Evolutionary conservation across 2,113 vertebrate genomes (phyloP).

Genomic region (rabbit (Oryctolagus cuniculus)): mOryCun1.1 NC_091439.1:47029501-47030000

Average conservation of each 20-base stretch:
- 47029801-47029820: neutral
- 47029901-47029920: too few relatives aligned
- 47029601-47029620: neutral
- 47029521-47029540: neutral
- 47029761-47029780: neutral
- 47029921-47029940: too few relatives aligned
- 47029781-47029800: neutral
- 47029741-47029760: conserved; percentile 15
- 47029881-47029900: too few relatives aligned
- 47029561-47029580: neutral
- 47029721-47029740: neutral
- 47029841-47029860: too few relatives aligned
- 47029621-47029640: neutral
- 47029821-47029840: neutral
- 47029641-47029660: conserved; percentile 7
- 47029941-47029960: too few relatives aligned
- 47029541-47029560: neutral
- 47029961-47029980: too few relatives aligned
- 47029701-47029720: neutral
- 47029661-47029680: neutral
- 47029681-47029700: neutral
- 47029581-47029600: neutral
- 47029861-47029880: too few relatives aligned
- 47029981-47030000: too few relatives aligned
- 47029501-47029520: conserved; percentile 1